Evolutionary conservation across 1,140 invertebrate species (phyloP), one percentile per base, ranked within the genome.

Genomic region (Trachymyrmex cornetzi): DNA sequence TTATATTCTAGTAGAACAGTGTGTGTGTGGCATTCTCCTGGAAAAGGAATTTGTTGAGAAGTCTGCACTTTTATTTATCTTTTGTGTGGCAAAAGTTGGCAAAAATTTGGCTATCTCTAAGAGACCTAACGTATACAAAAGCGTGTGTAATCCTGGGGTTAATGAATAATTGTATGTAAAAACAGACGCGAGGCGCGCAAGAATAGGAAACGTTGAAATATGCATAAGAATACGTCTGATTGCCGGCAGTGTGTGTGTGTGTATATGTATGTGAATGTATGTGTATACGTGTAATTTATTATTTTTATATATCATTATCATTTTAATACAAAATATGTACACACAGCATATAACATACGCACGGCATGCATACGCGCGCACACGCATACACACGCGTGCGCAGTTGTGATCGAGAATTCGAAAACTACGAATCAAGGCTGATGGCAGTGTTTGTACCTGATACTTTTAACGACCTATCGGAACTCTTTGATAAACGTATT

Each of bases 251-350:
- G 48, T 80, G 4, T 53, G 27, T 82, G 55, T 30, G 30, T 30
- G 2, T 30, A 3, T 57, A 6, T 57, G 48, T 84, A 44, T 89
- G 88, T 92, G 89, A 44, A 44, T 93, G 93, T 63, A n/a, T 64
- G 19, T 79, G 9, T 79, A 12, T 66, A 44, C 16, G 6, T 86
- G 57, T 89, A 38, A 89, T 93, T 91, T 93, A 91, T 93, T 92
- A 91, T 92, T 93, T 34, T 89, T 80, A 90, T 92, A 87, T 92
- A 92, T 91, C 87, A 89, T 87, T 92, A 92, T 92, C 90, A 90
- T 75, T 90, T 92, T 92, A 86, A 93, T 94, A 94, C 92, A 94
- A 95, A 95, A 94, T 95, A 95, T 95, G 86, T 95, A 95, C 77
- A 79, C 72, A 80, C 92, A 95, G 89, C 91, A 72, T 38, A 4